phyloP scores from a whole-genome alignment of 2,797 vertebrate species.

The Sebastes glaucus region DNA sequence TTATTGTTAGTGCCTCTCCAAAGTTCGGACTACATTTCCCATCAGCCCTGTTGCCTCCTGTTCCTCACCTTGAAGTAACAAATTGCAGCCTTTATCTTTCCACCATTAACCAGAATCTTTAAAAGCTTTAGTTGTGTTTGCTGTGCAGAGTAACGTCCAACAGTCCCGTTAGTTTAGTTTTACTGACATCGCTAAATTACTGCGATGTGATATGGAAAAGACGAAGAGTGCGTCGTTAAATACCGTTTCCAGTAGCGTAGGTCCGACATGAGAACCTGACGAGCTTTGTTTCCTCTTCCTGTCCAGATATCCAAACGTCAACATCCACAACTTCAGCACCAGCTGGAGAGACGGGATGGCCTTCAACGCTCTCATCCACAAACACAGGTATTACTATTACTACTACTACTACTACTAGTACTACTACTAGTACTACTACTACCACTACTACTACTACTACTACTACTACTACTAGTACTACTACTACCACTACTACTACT shows the following conservation, averaged over 20 bases:
- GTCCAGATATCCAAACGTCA: conserved; percentile 94
- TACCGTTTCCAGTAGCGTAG: background rate
- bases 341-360: conserved; percentile 98
- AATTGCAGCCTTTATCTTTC: background rate
- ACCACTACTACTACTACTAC: background rate
- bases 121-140: background rate
- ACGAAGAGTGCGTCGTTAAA: background rate
- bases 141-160: background rate
- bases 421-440: background rate
- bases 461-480: background rate
- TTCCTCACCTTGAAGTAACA: background rate
- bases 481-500: background rate
- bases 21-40: conserved; percentile 3
- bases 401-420: background rate
- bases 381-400: conserved; percentile 82
- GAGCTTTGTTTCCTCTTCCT: background rate
- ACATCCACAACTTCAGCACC: conserved; percentile 96
- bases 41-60: background rate
- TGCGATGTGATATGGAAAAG: background rate
- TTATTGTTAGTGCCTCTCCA: too few species aligned
- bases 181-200: background rate
- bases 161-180: background rate
- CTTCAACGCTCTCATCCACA: conserved; percentile 96
- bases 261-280: background rate
- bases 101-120: background rate